Conservation (phyloP, 2,888 invertebrate genomes). For the Trimorus sp. region DNA sequence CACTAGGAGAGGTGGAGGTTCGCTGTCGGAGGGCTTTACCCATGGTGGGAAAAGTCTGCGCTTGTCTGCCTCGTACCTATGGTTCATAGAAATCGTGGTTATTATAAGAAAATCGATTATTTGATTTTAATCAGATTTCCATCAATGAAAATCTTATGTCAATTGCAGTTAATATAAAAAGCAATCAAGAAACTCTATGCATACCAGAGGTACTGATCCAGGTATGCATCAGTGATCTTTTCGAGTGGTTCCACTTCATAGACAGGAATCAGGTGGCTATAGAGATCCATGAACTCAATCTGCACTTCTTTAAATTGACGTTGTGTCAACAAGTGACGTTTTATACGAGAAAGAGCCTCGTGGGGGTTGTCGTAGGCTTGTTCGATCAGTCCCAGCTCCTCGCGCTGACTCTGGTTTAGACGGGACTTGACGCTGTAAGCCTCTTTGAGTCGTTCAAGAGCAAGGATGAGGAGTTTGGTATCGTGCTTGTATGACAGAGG, state of each 20-base stretch:
- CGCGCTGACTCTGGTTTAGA: constrained; percentile 98
- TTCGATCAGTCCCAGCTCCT: constrained; percentile 99
- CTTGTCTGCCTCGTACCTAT: constrained; percentile 98
- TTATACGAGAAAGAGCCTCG: constrained; percentile 99
- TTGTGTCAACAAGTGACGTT: constrained; percentile 99
- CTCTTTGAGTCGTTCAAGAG: constrained; percentile 97
- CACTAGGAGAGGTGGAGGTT: constrained; percentile 94
- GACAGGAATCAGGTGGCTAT: constrained; percentile 99
- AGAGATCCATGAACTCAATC: constrained; percentile 99
- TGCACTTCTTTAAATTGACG: constrained; percentile 99
- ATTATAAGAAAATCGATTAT: no score
- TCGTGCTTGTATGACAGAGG: constrained; percentile 99
- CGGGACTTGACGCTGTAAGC: constrained; percentile 99
- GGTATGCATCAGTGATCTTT: constrained; percentile 99
- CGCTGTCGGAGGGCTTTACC: constrained; percentile 99
- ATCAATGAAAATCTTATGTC: no score
- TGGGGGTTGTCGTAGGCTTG: constrained; percentile 99
- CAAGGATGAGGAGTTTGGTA: constrained; percentile 98
- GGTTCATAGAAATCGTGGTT: no score
- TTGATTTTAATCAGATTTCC: no score
- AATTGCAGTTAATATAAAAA: no score
- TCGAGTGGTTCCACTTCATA: constrained; percentile 99
- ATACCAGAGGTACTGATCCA: constrained; percentile 97
- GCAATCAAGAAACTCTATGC: no score
- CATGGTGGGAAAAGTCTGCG: constrained; percentile 97